phyloP scores from a whole-genome alignment of 2,113 vertebrate species.

The Osmerus eperlanus region DNA sequence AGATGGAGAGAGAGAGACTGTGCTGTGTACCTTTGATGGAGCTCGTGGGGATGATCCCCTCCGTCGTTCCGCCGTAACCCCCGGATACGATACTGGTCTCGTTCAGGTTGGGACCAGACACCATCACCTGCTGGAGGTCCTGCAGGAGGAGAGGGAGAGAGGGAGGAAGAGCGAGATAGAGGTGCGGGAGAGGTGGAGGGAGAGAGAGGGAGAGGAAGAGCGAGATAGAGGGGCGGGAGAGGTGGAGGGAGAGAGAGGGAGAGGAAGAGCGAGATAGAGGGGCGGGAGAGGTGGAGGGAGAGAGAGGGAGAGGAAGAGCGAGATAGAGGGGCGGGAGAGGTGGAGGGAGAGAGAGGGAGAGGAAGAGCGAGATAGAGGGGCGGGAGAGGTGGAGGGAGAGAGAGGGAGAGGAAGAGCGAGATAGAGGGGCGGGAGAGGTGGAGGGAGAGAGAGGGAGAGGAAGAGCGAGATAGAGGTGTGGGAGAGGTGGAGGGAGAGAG shows the following conservation, averaged over 20 bases:
- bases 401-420: slow-evolving; percentile 8
- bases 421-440: background rate
- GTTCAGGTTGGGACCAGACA: slow-evolving; percentile 94
- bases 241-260: too few species aligned
- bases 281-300: background rate
- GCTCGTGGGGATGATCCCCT: slow-evolving; percentile 89
- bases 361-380: too few species aligned
- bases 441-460: background rate
- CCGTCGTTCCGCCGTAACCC: slow-evolving; percentile 89
- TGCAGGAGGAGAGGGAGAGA: slow-evolving; percentile 43
- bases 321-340: too few species aligned
- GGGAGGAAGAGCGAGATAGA: background rate
- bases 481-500: too few species aligned
- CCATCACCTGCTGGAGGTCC: slow-evolving; percentile 99
- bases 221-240: accelerated
- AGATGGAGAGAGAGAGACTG: background rate
- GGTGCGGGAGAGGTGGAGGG: background rate
- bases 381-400: slow-evolving; percentile 6
- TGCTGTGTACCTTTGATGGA: slow-evolving; percentile 77
- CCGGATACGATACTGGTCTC: slow-evolving; percentile 97
- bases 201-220: background rate
- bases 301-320: background rate
- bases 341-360: too few species aligned
- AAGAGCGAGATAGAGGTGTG: background rate
- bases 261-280: too few species aligned